A percentile compares a stretch with the other conserved stretches of the same genome.
phyloP scores from a whole-genome alignment of 1,140 invertebrate species.

The Chrysoperla carnea region DNA sequence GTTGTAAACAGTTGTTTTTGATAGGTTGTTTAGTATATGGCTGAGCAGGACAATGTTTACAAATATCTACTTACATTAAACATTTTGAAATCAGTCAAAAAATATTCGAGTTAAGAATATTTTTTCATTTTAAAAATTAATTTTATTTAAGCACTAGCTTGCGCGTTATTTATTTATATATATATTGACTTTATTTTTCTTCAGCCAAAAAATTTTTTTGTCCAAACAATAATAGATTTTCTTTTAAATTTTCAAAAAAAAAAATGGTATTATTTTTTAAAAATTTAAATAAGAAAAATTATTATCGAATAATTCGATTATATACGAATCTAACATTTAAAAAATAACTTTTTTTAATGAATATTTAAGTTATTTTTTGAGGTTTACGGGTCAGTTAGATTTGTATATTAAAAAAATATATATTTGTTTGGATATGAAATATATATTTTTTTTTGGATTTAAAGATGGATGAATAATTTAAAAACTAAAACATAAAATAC shows the following conservation, averaged over 20 bases:
- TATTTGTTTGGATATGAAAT: too few species aligned
- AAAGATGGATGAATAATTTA: conserved; percentile 7
- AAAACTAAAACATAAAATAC: neutral
- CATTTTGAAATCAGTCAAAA: too few species aligned
- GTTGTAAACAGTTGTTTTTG: too few species aligned
- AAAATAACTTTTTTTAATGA: conserved; percentile 1
- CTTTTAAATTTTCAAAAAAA: too few species aligned
- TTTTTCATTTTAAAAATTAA: too few species aligned
- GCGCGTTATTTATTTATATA: too few species aligned
- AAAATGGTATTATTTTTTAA: too few species aligned
- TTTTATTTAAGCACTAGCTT: too few species aligned
- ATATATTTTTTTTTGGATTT: neutral
- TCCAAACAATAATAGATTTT: neutral
- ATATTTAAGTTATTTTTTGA: neutral
- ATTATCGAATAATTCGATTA: too few species aligned
- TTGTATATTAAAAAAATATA: conserved; percentile 3
- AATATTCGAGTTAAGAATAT: too few species aligned
- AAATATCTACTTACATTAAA: neutral
- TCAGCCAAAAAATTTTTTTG: neutral
- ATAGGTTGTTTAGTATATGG: neutral
- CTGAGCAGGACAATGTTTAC: neutral
- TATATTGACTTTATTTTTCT: too few species aligned
- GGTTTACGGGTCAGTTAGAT: neutral
- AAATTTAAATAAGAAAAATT: too few species aligned
- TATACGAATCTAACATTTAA: conserved; percentile 2